Base-by-base conservation (phyloP, 2,888 invertebrate genomes). In the Drosophila picticornis region DNA sequence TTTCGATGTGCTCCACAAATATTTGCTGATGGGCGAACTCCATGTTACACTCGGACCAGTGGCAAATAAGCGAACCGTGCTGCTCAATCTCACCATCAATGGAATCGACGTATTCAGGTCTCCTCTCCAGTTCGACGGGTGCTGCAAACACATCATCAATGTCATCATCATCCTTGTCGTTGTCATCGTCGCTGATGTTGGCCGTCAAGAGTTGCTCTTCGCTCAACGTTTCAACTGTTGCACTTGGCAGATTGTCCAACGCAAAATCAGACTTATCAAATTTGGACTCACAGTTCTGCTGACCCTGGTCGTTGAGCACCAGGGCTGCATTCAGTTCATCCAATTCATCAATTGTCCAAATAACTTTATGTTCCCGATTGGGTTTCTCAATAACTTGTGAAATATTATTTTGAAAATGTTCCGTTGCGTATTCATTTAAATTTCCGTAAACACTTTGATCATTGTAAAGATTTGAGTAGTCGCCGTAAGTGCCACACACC, bases 11-110 rank as follows among this genome's bases (percentile, higher is more conserved):
- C 66, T 95, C 95, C 2, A 97, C 97, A 73, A 99, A 94, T 10
- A 96, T 95, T 61, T 94, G 96, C 92, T 98, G 98, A 80, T 96
- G 96, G 4, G 96, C 94, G 93, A 97, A 98, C 81, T 95, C 95
- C 87, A 96, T 95, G 83, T 96, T 96, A 92, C 99, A 99, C 70
- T 96, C 96, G 72, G 96, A 96, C 99, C 99, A 99, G 83, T 96
- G 95, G 92, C 99, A 99, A 25, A 92, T 77, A 52, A 92, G 81
- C 0, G 87, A 81, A 53, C 59, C 34, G 7, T 36, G n/a, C 43
- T 76, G 40, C 36, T 78, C 74, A 0, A 51, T 34, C n/a, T 77
- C 74, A 10, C n/a, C 40, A 19, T 63, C 52, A 4, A 16, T 19
- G 7, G 29, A 51, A 50, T 56, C 36, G 6, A 27, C n/a, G 32